Evolutionary conservation across 2,888 invertebrate species (phyloP).

Genomic region (Drosophila macrospina): DNA sequence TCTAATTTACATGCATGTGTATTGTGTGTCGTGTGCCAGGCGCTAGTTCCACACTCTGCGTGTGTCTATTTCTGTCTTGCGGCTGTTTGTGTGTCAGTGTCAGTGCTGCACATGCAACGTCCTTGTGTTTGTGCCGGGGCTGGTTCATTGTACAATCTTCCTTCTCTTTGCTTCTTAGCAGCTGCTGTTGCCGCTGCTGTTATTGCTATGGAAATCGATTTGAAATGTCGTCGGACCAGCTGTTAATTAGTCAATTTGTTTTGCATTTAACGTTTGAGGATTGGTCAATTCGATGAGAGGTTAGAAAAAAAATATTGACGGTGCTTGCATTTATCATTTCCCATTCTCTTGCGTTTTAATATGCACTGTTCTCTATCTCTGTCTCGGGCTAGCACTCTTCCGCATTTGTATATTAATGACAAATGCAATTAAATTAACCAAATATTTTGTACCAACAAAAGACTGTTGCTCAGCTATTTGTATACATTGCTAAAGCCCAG

Average conservation of each 20-base stretch:
- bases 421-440: constrained; percentile 35
- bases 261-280: constrained; percentile 36
- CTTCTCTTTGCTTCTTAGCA: constrained; percentile 16
- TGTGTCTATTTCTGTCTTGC: constrained; percentile 62
- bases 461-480: not conserved
- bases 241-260: constrained; percentile 56
- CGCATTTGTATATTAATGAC: constrained; percentile 10
- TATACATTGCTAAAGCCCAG: not conserved
- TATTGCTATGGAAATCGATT: constrained; percentile 21
- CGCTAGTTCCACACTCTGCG: constrained; percentile 34
- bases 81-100: constrained; percentile 69
- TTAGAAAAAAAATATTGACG: constrained; percentile 18
- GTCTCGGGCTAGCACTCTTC: not conserved
- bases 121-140: constrained; percentile 60
- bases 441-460: constrained; percentile 41
- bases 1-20: constrained; percentile 20
- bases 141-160: constrained; percentile 52
- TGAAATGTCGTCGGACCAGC: constrained; percentile 35
- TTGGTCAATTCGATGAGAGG: constrained; percentile 14
- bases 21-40: constrained; percentile 33
- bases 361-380: not conserved
- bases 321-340: constrained; percentile 17
- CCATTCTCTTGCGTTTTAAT: constrained; percentile 14
- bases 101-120: constrained; percentile 66
- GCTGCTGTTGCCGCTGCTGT: constrained; percentile 11